These are phyloP conservation scores for Corvus moneduloides DNA, from an alignment of 2,113 vertebrate species.

Conservation along the genomic window DNA sequence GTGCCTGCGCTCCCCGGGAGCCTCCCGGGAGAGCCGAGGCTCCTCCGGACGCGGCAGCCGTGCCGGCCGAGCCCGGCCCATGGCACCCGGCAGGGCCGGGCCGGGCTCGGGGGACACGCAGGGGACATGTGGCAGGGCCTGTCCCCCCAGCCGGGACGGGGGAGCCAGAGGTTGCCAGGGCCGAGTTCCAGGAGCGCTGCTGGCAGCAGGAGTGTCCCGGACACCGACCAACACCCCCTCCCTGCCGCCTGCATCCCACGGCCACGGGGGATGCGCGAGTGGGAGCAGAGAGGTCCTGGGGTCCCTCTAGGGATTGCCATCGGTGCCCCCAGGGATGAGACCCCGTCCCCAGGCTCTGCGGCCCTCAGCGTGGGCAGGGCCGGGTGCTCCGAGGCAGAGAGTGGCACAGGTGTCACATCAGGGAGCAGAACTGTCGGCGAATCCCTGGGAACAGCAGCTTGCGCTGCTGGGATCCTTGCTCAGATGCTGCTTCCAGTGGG, in stretches of 20 bases:
- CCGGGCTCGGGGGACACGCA: background rate
- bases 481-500: background rate
- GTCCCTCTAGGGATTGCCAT: background rate
- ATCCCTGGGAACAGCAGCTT: background rate
- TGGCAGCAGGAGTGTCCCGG: background rate
- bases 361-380: accelerated
- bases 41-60: background rate
- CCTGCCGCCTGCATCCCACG: background rate
- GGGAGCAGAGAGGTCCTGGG: background rate
- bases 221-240: background rate
- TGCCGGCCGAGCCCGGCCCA: background rate
- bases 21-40: background rate
- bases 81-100: background rate
- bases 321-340: accelerated
- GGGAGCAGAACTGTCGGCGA: background rate
- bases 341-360: accelerated
- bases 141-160: accelerated
- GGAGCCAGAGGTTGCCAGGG: background rate
- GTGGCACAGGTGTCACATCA: accelerated
- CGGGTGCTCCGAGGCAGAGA: accelerated
- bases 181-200: accelerated
- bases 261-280: accelerated
- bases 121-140: accelerated
- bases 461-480: background rate
- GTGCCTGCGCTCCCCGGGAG: background rate